Base-by-base conservation (phyloP, 2,113 vertebrate species). In the Oreocharis arfaki region DNA sequence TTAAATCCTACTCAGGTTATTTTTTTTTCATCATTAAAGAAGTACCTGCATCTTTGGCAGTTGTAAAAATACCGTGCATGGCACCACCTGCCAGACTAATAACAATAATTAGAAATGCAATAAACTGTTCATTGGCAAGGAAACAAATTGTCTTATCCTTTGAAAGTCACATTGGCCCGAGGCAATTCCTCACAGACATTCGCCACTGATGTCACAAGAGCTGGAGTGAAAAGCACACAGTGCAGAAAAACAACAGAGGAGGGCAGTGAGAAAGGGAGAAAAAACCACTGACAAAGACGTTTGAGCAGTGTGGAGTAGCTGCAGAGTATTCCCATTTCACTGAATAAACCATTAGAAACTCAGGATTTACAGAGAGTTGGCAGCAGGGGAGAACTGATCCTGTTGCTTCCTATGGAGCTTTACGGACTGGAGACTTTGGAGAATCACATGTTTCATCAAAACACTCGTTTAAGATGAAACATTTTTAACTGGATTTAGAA, bases 31-130 rank as follows among this genome's bases (percentile, higher is more conserved):
- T 75, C 90, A 69, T 77, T 84, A 73, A 97, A 96, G 85, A 76
- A 85, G 50, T 93, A 78, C 85, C 93, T 92, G 83, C 93, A 92
- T 60, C 85, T 91, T 76, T 35, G 87, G 93, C 89, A 94, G 75
- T n/a, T 81, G 87, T 90, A 90, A 95, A 95, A 94, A 87, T 91
- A 84, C 49, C 78, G 55, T 60, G 90, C 88, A 59, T 61, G 96
- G 96, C 63, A 61, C 97, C 96, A 96, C 97, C 98, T 97, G 96
- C 93, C 52, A 30, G 94, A 89, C 95, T 98, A 97, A 97, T 98
- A 97, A 97, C 93, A 95, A 50, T 98, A 97, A 98, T 98, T 98
- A 98, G 91, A 94, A 90, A 90, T 91, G 96, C 95, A 96, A 97
- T 98, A 98, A 98, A 98, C 94, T 84, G 61, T 96, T 97, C 97